These are phyloP conservation scores for Mesoligia furuncula DNA, from an alignment of 2,888 invertebrate species.

Conservation along the genomic window DNA sequence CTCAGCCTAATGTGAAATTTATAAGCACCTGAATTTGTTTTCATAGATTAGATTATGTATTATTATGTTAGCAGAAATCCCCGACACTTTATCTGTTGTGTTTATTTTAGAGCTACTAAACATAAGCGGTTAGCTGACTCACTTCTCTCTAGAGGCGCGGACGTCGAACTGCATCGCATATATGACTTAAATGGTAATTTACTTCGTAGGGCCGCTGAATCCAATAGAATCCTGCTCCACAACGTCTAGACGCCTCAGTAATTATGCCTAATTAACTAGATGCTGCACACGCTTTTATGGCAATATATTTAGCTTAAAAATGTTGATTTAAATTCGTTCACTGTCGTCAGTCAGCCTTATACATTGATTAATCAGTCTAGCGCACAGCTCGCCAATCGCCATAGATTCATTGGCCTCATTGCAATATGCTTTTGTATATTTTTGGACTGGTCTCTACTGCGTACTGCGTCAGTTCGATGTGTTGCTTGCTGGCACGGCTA, in stretches of 20 bases:
- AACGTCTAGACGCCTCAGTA: conserved; percentile 38
- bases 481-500: conserved; percentile 66
- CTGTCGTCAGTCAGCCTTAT: conserved; percentile 42
- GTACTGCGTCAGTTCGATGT: conserved; percentile 70
- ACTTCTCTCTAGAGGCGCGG: conserved; percentile 32
- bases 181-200: conserved; percentile 31
- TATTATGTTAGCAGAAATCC: conserved; percentile 24
- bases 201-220: conserved; percentile 6
- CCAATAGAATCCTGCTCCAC: conserved; percentile 25
- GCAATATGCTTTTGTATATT: conserved; percentile 75
- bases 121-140: conserved; percentile 45
- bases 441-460: conserved; percentile 77
- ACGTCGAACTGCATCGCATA: conserved; percentile 35
- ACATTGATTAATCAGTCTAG: conserved; percentile 58
- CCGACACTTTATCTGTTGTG: conserved; percentile 37
- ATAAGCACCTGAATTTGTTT: conserved; percentile 33
- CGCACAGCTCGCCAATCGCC: conserved; percentile 50
- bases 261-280: conserved; percentile 42
- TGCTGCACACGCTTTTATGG: conserved; percentile 36
- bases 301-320: conserved; percentile 41
- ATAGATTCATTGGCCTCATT: conserved; percentile 68
- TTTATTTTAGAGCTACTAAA: conserved; percentile 46
- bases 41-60: conserved; percentile 41
- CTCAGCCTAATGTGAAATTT: conserved; percentile 14
- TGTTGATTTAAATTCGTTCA: conserved; percentile 48